Evolutionary conservation across 1,140 invertebrate species (phyloP), one percentile per base, ranked within the genome.

Genomic region (Hypsibius dujardini): DNA sequence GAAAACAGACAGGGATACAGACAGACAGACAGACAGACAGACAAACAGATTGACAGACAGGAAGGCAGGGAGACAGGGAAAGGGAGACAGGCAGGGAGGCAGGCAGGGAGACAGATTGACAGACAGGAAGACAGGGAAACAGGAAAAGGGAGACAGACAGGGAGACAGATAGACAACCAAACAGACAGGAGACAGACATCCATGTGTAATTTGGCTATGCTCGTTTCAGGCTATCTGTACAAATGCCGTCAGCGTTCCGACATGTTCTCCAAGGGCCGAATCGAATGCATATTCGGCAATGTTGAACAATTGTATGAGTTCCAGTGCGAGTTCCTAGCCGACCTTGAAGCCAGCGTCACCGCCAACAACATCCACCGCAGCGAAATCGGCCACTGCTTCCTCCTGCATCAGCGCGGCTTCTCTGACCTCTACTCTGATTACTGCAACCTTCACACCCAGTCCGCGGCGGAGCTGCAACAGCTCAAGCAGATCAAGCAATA

Each of bases 361-460:
- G 83, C 83, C 79, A 83, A 85, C 47, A 78, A 83, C 7, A 85
- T 87, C 2, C 83, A 88, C 79, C 82, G 84, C 72, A 88, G 86
- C 76, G 85, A 86, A 76, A 81, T 90, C 28, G 88, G 88, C 14
- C 82, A 85, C 73, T 86, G 84, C 75, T 90, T 90, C 78, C 80
- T 88, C 15, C 82, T 83, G 76, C 84, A 87, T 79, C 80, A 89
- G 87, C 82, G 85, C 76, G 82, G 83, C 60, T 85, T 85, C 46
- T 91, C 91, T 78, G 84, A 87, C 73, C 87, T 91, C 78, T 94
- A 94, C 77, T 90, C 89, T 2, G 89, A 91, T 71, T 94, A 93
- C 76, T 93, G 90, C 76, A 92, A 92, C 79, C 90, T 90, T 76
- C 90, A 93, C 80, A 87, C 90, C 7, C 83, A 87, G 76, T 87